A percentile compares a stretch with the other conserved stretches of the same genome.
phyloP scores from a whole-genome alignment of 1,140 invertebrate genomes.

The Octopus bimaculoides region DNA sequence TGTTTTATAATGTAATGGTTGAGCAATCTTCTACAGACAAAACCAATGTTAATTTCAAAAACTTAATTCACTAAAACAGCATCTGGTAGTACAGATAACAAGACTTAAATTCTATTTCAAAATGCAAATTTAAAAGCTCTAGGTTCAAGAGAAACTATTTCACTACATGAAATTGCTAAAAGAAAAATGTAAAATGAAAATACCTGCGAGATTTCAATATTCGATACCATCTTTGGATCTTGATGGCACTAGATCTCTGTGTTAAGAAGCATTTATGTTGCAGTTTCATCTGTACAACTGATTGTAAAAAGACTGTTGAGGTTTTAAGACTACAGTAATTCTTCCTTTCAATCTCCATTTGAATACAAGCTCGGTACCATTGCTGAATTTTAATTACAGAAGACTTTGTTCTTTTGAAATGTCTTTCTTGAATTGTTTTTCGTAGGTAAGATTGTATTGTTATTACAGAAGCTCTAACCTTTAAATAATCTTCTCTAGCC shows the following conservation, averaged over 20 bases:
- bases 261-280: neutral
- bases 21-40: no score
- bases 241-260: neutral
- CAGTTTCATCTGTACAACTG: neutral
- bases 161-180: no score
- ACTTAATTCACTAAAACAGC: no score
- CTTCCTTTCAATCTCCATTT: neutral
- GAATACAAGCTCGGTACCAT: constrained; percentile 26
- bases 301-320: constrained; percentile 6
- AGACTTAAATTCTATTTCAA: no score
- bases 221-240: neutral
- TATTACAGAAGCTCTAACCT: neutral
- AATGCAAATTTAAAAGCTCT: no score
- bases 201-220: neutral
- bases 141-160: no score
- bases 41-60: no score
- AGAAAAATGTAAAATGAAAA: no score
- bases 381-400: constrained; percentile 38
- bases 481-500: neutral
- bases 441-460: neutral
- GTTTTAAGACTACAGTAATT: neutral
- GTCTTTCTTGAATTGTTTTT: neutral
- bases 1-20: no score
- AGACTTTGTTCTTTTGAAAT: neutral
- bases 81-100: no score